Evolutionary conservation across 2,797 vertebrate species (phyloP).

Genomic region (Atherinosoma microstoma): DNA sequence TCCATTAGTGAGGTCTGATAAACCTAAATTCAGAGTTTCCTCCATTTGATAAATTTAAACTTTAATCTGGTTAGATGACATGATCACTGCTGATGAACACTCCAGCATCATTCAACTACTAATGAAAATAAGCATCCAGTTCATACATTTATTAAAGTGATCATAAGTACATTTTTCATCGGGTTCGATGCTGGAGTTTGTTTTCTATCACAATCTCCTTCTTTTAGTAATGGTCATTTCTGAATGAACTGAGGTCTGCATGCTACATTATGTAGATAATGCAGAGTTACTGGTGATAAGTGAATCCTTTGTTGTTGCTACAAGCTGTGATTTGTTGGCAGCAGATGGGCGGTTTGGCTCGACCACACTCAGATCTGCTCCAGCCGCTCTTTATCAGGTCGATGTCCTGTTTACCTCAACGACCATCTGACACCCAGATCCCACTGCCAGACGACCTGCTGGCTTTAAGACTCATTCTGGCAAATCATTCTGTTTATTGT

Average conservation of each 20-base stretch:
- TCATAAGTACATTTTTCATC: too few species aligned
- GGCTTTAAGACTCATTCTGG: background rate
- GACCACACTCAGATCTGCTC: background rate
- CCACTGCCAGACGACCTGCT: slow-evolving; percentile 43
- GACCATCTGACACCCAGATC: slow-evolving; percentile 45
- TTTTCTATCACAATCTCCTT: too few species aligned
- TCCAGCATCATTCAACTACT: too few species aligned
- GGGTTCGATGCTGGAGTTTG: too few species aligned
- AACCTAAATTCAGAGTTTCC: too few species aligned
- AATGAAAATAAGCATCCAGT: too few species aligned
- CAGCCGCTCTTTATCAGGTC: slow-evolving; percentile 1
- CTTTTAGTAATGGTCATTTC: too few species aligned
- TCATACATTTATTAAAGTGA: too few species aligned
- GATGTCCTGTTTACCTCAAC: slow-evolving; percentile 43
- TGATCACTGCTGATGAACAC: too few species aligned
- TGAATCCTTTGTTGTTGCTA: background rate
- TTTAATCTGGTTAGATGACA: too few species aligned
- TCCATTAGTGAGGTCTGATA: too few species aligned
- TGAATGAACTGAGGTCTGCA: background rate
- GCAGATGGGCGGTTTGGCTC: slow-evolving; percentile 43
- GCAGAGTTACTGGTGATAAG: fast-evolving
- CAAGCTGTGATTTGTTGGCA: slow-evolving; percentile 2
- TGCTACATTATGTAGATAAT: background rate
- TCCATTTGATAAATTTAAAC: too few species aligned
- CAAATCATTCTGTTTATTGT: background rate